Evolutionary conservation across 1,140 invertebrate genomes (phyloP).

Genomic region (Matsumurasca onukii): DNA sequence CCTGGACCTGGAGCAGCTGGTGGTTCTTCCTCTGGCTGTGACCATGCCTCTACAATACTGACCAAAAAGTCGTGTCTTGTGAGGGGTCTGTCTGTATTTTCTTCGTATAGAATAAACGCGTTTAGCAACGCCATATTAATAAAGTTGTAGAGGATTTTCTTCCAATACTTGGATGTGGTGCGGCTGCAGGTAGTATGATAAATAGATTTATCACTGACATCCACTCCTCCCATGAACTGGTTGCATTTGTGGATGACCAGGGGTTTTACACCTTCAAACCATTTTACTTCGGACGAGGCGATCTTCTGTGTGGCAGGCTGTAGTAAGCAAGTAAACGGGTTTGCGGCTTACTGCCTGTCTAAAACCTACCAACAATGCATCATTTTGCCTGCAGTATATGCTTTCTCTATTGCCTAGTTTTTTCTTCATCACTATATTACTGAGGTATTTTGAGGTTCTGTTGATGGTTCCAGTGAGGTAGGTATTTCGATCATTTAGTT

Average conservation of each 20-base stretch:
- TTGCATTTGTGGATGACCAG: not conserved
- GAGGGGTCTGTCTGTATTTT: constrained; percentile 23
- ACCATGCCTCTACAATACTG: not conserved
- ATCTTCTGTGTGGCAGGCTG: not conserved
- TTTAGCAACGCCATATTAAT: not conserved
- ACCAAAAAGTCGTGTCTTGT: not conserved
- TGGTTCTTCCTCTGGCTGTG: not conserved
- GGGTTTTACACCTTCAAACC: not conserved
- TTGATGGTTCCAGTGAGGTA: not conserved
- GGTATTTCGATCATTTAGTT: not conserved
- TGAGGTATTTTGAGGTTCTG: constrained; percentile 5
- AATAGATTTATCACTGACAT: constrained; percentile 26
- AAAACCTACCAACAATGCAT: not conserved
- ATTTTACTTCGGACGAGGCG: not conserved
- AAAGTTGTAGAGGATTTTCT: constrained; percentile 12
- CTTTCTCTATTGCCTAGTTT: not conserved
- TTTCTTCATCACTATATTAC: not conserved
- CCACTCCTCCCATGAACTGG: too few relatives aligned
- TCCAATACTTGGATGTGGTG: constrained; percentile 12
- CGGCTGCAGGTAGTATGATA: constrained; percentile 10
- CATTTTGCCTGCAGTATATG: not conserved
- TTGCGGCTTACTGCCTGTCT: not conserved
- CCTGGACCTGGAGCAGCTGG: not conserved
- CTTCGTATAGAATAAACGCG: not conserved
- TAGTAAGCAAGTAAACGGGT: not conserved